Evolutionary conservation across 1,140 invertebrate species (phyloP).

Genomic region (Zeugodacus cucurbitae): DNA sequence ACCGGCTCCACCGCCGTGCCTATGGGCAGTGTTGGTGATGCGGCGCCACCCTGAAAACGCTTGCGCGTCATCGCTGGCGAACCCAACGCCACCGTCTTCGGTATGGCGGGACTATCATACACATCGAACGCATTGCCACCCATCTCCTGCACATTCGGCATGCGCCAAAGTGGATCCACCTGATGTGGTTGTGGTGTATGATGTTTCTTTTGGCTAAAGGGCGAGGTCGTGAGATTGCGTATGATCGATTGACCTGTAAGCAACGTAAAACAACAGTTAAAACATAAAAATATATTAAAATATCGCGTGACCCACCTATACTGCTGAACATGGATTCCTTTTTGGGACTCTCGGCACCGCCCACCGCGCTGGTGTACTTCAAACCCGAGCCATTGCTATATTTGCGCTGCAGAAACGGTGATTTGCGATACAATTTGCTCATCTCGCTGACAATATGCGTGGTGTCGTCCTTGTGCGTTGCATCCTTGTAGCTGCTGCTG

Average conservation of each 20-base stretch:
- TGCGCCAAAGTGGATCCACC: constrained; percentile 46
- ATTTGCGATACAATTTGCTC: constrained; percentile 60
- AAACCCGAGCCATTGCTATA: constrained; percentile 50
- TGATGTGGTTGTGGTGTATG: constrained; percentile 44
- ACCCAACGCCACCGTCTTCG: constrained; percentile 49
- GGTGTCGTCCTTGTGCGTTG: constrained; percentile 34
- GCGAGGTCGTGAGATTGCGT: constrained; percentile 62
- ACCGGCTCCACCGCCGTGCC: background rate
- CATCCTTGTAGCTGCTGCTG: constrained; percentile 31
- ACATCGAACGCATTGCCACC: constrained; percentile 50
- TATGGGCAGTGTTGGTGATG: background rate
- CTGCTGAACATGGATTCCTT: constrained; percentile 62
- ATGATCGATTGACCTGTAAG: constrained; percentile 59
- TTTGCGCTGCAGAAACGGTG: constrained; percentile 63
- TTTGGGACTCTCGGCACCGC: constrained; percentile 59
- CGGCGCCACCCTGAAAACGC: constrained; percentile 42
- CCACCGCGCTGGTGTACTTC: background rate
- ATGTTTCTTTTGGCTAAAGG: constrained; percentile 63
- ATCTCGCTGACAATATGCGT: constrained; percentile 49
- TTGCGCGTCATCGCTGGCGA: constrained; percentile 53
- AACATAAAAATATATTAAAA: no score
- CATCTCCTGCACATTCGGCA: constrained; percentile 42
- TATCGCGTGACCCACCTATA: constrained; percentile 49
- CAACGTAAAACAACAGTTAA: background rate
- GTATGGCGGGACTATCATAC: constrained; percentile 47